phyloP scores from a whole-genome alignment of 2,888 invertebrate species.

The Hirtodrosophila histrioides region DNA sequence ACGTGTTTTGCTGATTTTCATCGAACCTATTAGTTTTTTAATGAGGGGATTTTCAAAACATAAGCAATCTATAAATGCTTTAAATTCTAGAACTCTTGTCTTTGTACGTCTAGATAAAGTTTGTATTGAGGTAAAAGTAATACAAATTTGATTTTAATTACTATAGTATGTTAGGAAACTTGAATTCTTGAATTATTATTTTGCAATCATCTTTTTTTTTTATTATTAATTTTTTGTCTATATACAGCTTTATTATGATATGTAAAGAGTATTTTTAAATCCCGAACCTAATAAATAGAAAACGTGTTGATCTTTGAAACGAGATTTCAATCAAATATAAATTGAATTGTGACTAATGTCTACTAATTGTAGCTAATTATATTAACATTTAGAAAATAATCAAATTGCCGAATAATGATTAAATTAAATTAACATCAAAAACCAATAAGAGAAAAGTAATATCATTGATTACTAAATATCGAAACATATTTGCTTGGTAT shows the following conservation, averaged over 20 bases:
- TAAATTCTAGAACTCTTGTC: too few relatives aligned
- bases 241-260: too few relatives aligned
- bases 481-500: too few relatives aligned
- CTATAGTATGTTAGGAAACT: too few relatives aligned
- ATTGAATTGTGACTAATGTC: constrained; percentile 6
- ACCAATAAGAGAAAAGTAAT: not conserved
- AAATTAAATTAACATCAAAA: not conserved
- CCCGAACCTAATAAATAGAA: not conserved
- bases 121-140: too few relatives aligned
- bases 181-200: too few relatives aligned
- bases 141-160: too few relatives aligned
- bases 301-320: not conserved
- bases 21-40: constrained; percentile 2
- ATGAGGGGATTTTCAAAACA: not conserved
- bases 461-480: not conserved
- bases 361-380: constrained; percentile 21
- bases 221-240: too few relatives aligned
- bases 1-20: not conserved
- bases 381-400: constrained; percentile 17
- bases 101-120: too few relatives aligned
- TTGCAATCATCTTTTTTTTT: too few relatives aligned
- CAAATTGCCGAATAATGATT: not conserved
- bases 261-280: too few relatives aligned
- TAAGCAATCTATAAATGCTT: too few relatives aligned
- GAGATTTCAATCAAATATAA: constrained; percentile 1